Evolutionary conservation across 2,797 vertebrate species (phyloP), one percentile per base, ranked within the genome.

Genomic region (Naso thynnoides): DNA sequence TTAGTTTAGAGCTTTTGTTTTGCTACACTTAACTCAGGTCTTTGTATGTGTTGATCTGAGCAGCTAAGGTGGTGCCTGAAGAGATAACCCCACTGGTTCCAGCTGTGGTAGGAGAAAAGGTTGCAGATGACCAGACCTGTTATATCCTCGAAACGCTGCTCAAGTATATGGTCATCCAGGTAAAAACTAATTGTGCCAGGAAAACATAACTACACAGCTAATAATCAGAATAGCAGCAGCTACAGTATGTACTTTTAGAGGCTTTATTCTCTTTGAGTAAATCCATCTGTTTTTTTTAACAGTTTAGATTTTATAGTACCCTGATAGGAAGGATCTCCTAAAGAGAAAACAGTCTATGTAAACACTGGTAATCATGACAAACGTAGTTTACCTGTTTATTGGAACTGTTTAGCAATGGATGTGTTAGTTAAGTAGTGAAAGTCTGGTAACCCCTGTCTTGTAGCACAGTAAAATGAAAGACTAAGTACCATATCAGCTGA

Each of bases 121-220:
- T 93, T 23, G 89, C 95, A n/a, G 98, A 99, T 47, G 98, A 99
- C 88, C 96, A 95, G 82, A 99, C 97, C 41, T 99, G 97, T 93
- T 98, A 93, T 91, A 96, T 99, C 80, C 97, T 99, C 48, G 97
- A 99, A 88, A 95, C 95, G 6, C 88, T 99, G 50, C 94, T 99
- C 70, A 99, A 97, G 87, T 97, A 97, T 57, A 98, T 99, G 96
- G 98, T 99, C 66, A 94, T 96, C 79, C 98, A 99, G 96, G 98
- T 99, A 88, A 82, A 15, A 33, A 29, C 14, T 38, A 27, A 18
- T 26, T 26, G 38, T 50, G 9, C 13, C 10, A 4, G 6, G 9
- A 31, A 49, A 33, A 0, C 2, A 33, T 23, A 38, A 18, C 6
- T 6, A 16, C 2, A 33, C 27, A 38, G 14, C 4, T 6, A 19